Conservation (phyloP, 2,888 invertebrate species). For the Volucella zonaria region DNA sequence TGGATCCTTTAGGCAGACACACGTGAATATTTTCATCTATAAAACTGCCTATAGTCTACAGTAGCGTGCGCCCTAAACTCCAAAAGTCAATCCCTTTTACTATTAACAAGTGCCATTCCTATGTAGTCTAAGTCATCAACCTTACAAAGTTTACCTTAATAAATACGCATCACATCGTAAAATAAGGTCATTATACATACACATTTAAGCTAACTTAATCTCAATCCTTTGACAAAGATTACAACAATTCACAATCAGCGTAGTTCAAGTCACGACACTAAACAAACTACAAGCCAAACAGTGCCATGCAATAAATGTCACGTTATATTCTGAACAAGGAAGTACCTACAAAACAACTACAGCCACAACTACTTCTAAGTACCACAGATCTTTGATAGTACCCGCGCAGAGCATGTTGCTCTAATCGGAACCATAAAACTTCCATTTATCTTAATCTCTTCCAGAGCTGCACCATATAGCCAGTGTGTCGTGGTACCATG, state of each 20-base stretch:
- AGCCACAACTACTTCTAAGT: background rate
- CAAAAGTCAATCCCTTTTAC: no score
- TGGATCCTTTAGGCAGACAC: no score
- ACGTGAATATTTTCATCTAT: no score
- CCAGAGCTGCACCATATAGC: constrained; percentile 19
- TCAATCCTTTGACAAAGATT: background rate
- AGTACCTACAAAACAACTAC: background rate
- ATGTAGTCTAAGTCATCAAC: no score
- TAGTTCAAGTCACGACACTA: constrained; percentile 30
- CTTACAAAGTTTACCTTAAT: no score
- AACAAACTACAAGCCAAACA: background rate
- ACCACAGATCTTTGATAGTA: constrained; percentile 4
- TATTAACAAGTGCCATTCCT: no score
- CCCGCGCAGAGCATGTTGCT: constrained; percentile 5
- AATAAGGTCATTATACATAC: no score
- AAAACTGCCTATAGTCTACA: no score
- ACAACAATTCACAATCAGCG: background rate
- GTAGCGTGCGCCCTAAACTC: no score
- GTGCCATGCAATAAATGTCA: constrained; percentile 1
- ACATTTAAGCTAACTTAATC: no score
- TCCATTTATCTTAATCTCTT: constrained; percentile 60
- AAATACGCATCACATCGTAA: no score
- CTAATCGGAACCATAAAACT: constrained; percentile 47
- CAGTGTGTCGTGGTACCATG: constrained; percentile 8
- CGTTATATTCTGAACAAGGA: constrained; percentile 18